Conservation (phyloP, 2,113 vertebrate species). For the Chloropsis cyanopogon region DNA sequence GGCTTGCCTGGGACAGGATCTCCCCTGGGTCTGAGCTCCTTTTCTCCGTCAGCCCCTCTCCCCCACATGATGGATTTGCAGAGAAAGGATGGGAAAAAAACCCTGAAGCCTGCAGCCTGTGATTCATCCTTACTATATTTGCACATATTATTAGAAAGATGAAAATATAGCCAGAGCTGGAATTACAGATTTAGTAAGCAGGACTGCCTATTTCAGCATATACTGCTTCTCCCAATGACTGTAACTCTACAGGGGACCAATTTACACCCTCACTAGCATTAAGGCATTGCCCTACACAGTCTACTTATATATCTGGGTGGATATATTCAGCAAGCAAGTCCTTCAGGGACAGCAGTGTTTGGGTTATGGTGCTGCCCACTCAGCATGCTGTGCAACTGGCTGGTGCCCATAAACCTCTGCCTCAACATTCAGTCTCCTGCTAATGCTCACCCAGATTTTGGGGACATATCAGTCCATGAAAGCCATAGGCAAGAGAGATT, state of each 20-base stretch:
- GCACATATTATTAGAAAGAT: conserved; percentile 62
- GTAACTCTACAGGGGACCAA: neutral
- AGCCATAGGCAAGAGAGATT: neutral
- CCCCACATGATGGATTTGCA: neutral
- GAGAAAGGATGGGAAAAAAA: neutral
- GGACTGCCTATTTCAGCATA: conserved; percentile 42
- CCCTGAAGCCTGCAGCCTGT: conserved; percentile 27
- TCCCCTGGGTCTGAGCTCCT: neutral
- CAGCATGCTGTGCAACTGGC: neutral
- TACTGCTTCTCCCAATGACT: neutral
- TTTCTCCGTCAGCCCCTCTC: neutral
- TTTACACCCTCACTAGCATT: neutral
- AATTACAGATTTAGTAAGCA: conserved; percentile 58
- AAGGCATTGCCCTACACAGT: neutral
- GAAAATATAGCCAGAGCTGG: conserved; percentile 52
- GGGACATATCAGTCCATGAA: neutral
- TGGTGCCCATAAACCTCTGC: neutral
- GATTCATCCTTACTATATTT: conserved; percentile 65
- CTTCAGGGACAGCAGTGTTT: neutral
- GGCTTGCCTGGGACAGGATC: neutral
- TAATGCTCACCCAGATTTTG: neutral
- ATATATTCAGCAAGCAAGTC: neutral
- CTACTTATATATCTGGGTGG: neutral
- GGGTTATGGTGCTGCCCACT: neutral
- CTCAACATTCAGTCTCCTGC: neutral